Evolutionary conservation across 2,797 vertebrate species (phyloP).

Genomic region (Dermochelys coriacea): DNA sequence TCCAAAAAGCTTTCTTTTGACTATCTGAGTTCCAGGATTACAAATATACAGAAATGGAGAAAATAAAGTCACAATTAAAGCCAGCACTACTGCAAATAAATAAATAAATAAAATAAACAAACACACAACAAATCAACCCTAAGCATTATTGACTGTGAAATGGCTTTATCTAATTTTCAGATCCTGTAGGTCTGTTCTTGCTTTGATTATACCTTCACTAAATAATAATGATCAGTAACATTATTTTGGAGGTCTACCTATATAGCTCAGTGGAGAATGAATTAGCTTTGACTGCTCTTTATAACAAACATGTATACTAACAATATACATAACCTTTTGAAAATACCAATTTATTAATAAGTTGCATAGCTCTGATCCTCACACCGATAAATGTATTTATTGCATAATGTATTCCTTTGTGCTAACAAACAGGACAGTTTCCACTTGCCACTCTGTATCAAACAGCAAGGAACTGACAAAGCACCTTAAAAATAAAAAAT

Average conservation of each 20-base stretch:
- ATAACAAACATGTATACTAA: neutral
- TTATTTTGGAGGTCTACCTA: neutral
- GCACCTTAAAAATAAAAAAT: no score
- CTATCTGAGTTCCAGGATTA: neutral
- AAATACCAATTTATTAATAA: neutral
- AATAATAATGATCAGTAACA: neutral
- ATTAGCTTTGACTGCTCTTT: neutral
- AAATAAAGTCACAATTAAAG: neutral
- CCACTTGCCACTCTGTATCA: neutral
- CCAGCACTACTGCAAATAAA: neutral
- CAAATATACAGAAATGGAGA: neutral
- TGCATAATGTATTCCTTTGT: neutral
- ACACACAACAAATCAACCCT: neutral
- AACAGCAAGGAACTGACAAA: neutral
- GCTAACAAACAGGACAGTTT: neutral
- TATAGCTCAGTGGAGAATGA: neutral
- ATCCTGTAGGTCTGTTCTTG: neutral
- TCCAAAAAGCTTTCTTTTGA: rapidly evolving
- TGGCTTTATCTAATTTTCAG: neutral
- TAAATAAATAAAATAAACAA: no score
- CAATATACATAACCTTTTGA: neutral
- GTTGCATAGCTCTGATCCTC: neutral
- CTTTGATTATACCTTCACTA: neutral
- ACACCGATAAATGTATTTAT: neutral
- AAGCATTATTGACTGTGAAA: neutral